Evolutionary conservation across 2,888 invertebrate genomes (phyloP), one percentile per base, ranked within the genome.

Genomic region (Limenitis arthemis): DNA sequence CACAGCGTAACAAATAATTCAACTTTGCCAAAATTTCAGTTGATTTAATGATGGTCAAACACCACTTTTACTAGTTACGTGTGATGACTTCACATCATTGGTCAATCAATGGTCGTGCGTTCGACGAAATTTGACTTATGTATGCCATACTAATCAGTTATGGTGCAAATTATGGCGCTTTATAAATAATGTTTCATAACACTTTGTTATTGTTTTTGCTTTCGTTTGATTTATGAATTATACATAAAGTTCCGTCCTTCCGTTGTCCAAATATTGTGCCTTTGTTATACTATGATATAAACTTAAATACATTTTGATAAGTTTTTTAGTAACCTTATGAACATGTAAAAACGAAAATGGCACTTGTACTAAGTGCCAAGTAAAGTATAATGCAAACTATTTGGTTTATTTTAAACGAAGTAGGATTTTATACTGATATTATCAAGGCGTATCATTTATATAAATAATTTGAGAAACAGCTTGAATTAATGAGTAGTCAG

Each of bases 61-160:
- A 61, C 48, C 51, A 66, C 72, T 69, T 68, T 69, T 70, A 66
- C 68, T 62, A 41, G 57, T 62, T 70, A 67, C 77, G 74, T 75
- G 70, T 49, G 61, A 63, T 74, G 75, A 77, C 69, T 75, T 63
- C 77, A 72, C n/a, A 11, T 41, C 53, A 60, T 70, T 67, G 61
- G 9, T 31, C 37, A 11, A 31, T 46, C 37, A 38, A 42, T 30
- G n/a, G 9, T 11, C 51, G 56, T 58, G 58, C 55, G 49, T 38
- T 46, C 59, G 60, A 57, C 72, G 76, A 75, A 77, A 76, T 71
- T 69, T 55, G 36, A 53, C 20, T 29, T 65, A 61, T 61, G 63
- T 11, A 34, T 8, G 29, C 61, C 59, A 63, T 67, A 47, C 46
- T 54, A 51, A 60, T 38, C 39, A 42, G 46, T 41, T 33, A 53